phyloP scores from a whole-genome alignment of 2,113 vertebrate genomes.

The Choloepus hoffmanni region DNA sequence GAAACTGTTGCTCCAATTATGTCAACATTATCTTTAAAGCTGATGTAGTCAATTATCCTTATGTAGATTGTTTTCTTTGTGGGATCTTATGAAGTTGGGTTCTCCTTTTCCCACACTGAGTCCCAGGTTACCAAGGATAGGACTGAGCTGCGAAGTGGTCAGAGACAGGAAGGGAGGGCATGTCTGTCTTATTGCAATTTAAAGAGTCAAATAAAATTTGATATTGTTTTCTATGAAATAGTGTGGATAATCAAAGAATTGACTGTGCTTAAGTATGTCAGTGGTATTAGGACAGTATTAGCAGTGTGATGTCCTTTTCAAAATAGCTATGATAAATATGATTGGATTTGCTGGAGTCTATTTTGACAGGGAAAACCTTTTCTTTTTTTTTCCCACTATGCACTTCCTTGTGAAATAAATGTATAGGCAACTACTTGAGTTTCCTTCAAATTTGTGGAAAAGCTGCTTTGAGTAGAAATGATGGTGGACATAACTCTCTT shows the following conservation, averaged over 20 bases:
- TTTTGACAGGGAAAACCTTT: slow-evolving; percentile 57
- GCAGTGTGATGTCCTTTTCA: slow-evolving; percentile 17
- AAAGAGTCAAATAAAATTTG: slow-evolving; percentile 34
- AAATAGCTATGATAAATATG: slow-evolving; percentile 37
- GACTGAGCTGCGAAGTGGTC: slow-evolving; percentile 18
- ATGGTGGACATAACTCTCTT: slow-evolving; percentile 37
- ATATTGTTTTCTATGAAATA: slow-evolving; percentile 43
- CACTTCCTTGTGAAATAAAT: slow-evolving; percentile 53
- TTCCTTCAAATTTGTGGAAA: slow-evolving; percentile 50
- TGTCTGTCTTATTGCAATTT: slow-evolving; percentile 24
- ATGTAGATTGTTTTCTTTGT: slow-evolving; percentile 62
- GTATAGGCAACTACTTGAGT: slow-evolving; percentile 16
- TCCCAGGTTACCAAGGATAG: slow-evolving; percentile 49
- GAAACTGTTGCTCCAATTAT: slow-evolving; percentile 68
- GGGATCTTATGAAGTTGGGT: slow-evolving; percentile 10
- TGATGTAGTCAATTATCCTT: slow-evolving; percentile 62
- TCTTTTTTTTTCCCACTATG: neutral
- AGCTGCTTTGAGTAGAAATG: slow-evolving; percentile 33
- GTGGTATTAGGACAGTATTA: neutral
- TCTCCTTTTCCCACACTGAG: neutral
- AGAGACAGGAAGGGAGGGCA: neutral
- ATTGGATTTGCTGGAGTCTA: slow-evolving; percentile 27
- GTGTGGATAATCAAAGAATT: slow-evolving; percentile 42
- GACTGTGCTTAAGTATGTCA: neutral
- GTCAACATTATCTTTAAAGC: slow-evolving; percentile 71